Conservation (phyloP, 2,797 vertebrate species). For the Psittacula echo region DNA sequence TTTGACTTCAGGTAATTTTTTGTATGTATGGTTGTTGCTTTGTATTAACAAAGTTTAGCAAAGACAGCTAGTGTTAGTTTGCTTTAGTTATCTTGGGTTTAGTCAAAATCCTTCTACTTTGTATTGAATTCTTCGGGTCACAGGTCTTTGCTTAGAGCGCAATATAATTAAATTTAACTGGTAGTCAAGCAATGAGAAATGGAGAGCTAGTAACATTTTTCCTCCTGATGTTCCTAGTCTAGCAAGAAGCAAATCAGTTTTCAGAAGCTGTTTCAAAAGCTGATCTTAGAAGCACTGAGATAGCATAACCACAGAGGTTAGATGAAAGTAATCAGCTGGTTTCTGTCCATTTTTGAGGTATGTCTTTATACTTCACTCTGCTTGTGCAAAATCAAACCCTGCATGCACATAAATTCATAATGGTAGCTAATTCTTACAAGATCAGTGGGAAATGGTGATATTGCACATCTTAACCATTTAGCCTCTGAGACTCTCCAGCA, state of each 20-base stretch:
- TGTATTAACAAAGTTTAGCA: not conserved
- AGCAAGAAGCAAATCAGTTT: not conserved
- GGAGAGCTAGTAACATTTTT: not conserved
- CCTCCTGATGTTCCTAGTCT: not conserved
- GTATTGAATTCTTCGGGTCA: not conserved
- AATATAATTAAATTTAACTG: not conserved
- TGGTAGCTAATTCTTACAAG: not conserved
- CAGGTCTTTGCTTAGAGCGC: not conserved
- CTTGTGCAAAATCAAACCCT: not conserved
- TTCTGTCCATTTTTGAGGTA: not conserved
- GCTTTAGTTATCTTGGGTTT: not conserved
- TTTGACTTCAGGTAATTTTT: not conserved
- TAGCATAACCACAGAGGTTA: not conserved
- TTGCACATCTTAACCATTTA: not conserved
- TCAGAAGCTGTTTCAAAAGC: not conserved
- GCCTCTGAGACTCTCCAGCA: not conserved
- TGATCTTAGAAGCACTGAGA: not conserved
- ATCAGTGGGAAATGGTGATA: not conserved
- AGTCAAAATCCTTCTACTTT: not conserved
- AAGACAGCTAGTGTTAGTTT: not conserved
- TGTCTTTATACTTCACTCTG: not conserved
- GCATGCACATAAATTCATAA: not conserved
- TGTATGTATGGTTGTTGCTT: not conserved
- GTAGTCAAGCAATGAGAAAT: not conserved
- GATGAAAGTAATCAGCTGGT: not conserved